These are phyloP conservation scores for Indicator maculatus DNA, from an alignment of 2,113 vertebrate genomes.

Conservation along the genomic window DNA sequence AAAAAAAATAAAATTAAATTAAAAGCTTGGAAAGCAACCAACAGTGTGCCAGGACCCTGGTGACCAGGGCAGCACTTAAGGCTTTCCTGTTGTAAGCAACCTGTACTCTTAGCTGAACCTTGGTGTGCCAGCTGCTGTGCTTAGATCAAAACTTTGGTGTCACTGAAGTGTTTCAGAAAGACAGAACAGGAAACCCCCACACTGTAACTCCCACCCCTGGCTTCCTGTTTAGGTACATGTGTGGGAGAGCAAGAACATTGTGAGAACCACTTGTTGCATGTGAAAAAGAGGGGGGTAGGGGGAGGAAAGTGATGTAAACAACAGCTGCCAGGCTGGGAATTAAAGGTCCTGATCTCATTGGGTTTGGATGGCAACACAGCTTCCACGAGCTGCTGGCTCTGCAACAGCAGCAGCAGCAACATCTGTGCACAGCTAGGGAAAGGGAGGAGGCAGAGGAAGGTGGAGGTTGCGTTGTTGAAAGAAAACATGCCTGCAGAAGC, in stretches of 20 bases:
- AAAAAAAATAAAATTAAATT: too few relatives aligned
- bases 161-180: background rate
- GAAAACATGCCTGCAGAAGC: background rate
- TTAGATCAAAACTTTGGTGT: background rate
- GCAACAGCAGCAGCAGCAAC: background rate
- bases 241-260: background rate
- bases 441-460: background rate
- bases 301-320: constrained; percentile 37
- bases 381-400: background rate
- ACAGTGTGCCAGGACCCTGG: background rate
- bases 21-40: background rate
- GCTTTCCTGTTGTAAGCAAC: background rate
- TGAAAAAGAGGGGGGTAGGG: background rate
- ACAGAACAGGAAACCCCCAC: constrained; percentile 52
- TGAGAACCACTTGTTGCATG: background rate
- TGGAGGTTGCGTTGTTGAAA: background rate
- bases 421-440: background rate
- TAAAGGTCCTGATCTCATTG: background rate
- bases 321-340: constrained; percentile 20
- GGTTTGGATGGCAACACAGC: background rate
- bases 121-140: background rate
- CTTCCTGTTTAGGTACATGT: constrained; percentile 22
- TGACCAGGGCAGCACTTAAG: background rate
- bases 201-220: background rate
- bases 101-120: background rate